phyloP scores from a whole-genome alignment of 1,140 invertebrate species.

The Zophobas morio region DNA sequence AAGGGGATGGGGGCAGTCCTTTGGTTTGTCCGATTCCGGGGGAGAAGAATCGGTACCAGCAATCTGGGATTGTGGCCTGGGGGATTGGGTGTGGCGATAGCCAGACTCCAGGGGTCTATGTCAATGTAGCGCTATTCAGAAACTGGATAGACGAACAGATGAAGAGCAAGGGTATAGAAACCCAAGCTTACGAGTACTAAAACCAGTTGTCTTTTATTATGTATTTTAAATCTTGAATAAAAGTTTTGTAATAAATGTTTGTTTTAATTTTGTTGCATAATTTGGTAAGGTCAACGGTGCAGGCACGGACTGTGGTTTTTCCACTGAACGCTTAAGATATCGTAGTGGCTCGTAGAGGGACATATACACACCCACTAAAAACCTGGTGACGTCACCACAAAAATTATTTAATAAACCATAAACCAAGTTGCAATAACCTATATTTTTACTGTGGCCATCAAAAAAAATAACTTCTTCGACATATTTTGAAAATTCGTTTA shows the following conservation, averaged over 20 bases:
- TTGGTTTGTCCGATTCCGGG: slow-evolving; percentile 70
- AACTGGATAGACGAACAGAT: slow-evolving; percentile 64
- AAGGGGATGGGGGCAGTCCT: slow-evolving; percentile 74
- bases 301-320: neutral
- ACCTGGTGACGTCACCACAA: too few species aligned
- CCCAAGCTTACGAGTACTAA: slow-evolving; percentile 22
- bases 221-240: slow-evolving; percentile 6
- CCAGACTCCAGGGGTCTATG: slow-evolving; percentile 70
- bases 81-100: slow-evolving; percentile 73
- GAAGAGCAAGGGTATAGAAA: slow-evolving; percentile 8
- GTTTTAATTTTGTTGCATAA: neutral
- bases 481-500: too few species aligned
- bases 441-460: too few species aligned
- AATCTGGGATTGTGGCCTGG: slow-evolving; percentile 71
- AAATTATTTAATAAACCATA: too few species aligned
- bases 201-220: neutral
- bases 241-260: slow-evolving; percentile 31
- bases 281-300: neutral
- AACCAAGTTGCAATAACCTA: too few species aligned
- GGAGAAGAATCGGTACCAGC: slow-evolving; percentile 65
- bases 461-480: too few species aligned
- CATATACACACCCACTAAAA: too few species aligned
- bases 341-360: too few species aligned
- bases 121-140: slow-evolving; percentile 61
- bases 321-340: neutral